These are phyloP conservation scores for Calypte anna DNA, from an alignment of 2,113 vertebrate genomes.

Conservation along the genomic window DNA sequence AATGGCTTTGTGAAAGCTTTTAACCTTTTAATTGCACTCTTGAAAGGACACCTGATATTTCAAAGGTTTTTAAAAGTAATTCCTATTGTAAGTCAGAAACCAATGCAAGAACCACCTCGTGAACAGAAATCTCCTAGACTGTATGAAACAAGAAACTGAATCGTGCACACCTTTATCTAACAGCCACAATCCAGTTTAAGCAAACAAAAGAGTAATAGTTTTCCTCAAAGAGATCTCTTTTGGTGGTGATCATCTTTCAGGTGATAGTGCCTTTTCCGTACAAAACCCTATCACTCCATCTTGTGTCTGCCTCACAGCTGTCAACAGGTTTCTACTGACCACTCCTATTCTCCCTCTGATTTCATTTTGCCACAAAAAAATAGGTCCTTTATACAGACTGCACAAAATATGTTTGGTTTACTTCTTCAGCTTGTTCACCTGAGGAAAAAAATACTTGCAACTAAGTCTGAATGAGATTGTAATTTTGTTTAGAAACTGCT, in stretches of 20 bases:
- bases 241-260: conserved; percentile 71
- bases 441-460: conserved; percentile 52
- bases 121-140: conserved; percentile 66
- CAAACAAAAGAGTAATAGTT: conserved; percentile 79
- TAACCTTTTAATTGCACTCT: conserved; percentile 56
- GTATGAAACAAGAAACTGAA: conserved; percentile 76
- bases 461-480: conserved; percentile 60
- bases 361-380: conserved; percentile 63
- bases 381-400: neutral
- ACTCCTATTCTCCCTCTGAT: conserved; percentile 43
- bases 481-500: conserved; percentile 68
- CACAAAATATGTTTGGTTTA: conserved; percentile 8
- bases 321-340: conserved; percentile 65
- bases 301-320: conserved; percentile 77
- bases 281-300: conserved; percentile 73
- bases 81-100: conserved; percentile 70
- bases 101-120: conserved; percentile 69
- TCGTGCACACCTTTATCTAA: conserved; percentile 74
- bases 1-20: conserved; percentile 52
- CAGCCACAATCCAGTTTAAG: conserved; percentile 61
- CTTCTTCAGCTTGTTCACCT: conserved; percentile 42
- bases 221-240: conserved; percentile 74
- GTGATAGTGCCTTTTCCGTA: conserved; percentile 73
- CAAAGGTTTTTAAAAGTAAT: conserved; percentile 65
- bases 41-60: conserved; percentile 50